A percentile compares a stretch with the other conserved stretches of the same genome.
Evolutionary conservation across 2,113 vertebrate genomes (phyloP).

Genomic region (Ursus arctos): DNA sequence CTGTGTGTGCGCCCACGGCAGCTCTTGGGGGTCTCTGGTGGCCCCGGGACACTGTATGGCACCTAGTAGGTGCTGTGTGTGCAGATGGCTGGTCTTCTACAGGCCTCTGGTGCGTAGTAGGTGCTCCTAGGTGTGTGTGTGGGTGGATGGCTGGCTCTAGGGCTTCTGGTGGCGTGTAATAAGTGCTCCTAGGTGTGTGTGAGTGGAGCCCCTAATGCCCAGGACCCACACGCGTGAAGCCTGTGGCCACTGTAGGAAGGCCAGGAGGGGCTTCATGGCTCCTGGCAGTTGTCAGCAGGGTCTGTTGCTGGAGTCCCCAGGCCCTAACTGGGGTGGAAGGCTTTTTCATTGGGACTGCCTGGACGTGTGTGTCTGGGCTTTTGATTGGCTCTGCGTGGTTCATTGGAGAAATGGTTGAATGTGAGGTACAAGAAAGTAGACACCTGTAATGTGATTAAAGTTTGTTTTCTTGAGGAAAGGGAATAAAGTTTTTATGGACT

Average conservation of each 20-base stretch:
- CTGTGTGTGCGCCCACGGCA: too few relatives aligned
- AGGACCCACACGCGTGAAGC: rapidly evolving
- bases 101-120: not conserved
- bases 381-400: not conserved
- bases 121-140: rapidly evolving
- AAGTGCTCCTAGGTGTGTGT: rapidly evolving
- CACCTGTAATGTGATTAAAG: rapidly evolving
- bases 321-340: not conserved
- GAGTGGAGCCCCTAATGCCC: rapidly evolving
- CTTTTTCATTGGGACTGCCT: rapidly evolving
- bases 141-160: rapidly evolving
- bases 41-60: rapidly evolving
- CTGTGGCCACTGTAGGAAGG: not conserved
- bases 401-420: not conserved
- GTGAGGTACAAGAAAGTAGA: not conserved
- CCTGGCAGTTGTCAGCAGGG: rapidly evolving
- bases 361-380: not conserved
- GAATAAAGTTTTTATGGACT: not conserved
- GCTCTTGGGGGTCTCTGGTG: too few relatives aligned
- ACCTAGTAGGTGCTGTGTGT: rapidly evolving
- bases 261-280: not conserved
- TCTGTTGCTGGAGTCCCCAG: too few relatives aligned
- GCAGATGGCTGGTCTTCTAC: too few relatives aligned
- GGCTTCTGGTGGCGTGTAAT: rapidly evolving
- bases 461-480: not conserved